Percentiles rank a stretch among this genome's conserved stretches.
phyloP scores from a whole-genome alignment of 2,888 invertebrate species.

The Phytoseiulus persimilis region DNA sequence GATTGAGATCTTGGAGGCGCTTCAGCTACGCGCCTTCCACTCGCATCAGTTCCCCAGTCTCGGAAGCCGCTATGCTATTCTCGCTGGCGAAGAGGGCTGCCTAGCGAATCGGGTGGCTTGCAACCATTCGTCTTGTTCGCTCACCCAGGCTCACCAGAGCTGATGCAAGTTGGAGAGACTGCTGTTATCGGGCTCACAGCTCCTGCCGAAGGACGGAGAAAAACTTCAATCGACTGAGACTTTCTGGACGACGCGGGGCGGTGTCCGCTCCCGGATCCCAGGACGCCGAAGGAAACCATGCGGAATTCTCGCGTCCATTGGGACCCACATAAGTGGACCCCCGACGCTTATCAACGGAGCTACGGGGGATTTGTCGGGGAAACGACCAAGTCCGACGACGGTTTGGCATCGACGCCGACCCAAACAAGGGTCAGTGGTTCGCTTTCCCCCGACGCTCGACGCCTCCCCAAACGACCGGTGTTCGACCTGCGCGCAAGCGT shows the following conservation, averaged over 20 bases:
- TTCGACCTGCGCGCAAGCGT: not conserved
- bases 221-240: not conserved
- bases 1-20: no score
- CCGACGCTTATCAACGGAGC: not conserved
- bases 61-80: not conserved
- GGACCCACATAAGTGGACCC: not conserved
- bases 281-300: not conserved
- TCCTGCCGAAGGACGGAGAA: no score
- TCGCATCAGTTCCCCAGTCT: not conserved
- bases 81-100: not conserved
- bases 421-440: no score
- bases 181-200: not conserved
- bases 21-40: no score
- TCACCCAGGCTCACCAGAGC: not conserved
- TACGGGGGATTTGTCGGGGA: not conserved
- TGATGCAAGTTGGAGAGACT: not conserved
- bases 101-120: no score
- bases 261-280: not conserved
- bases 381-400: not conserved
- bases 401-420: no score
- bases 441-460: not conserved
- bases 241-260: not conserved
- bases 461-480: not conserved
- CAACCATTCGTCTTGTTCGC: not conserved
- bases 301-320: not conserved